A percentile compares a stretch with the other conserved stretches of the same genome.
These are phyloP conservation scores for Caenorhabditis zanzibari DNA, from an alignment of 2,888 invertebrate species.

Conservation along the genomic window DNA sequence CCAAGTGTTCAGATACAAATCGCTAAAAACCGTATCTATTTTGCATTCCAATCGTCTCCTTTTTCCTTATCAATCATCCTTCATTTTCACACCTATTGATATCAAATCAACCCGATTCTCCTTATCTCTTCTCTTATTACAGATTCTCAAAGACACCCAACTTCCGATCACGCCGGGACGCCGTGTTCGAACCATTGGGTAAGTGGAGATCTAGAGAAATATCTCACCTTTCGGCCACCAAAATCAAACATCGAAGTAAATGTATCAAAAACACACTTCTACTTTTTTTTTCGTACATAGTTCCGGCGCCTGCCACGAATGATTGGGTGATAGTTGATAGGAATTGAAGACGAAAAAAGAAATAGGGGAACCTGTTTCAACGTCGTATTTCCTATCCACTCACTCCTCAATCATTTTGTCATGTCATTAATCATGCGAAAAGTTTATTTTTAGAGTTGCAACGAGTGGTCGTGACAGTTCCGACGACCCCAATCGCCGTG, in stretches of 20 bases:
- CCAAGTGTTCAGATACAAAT: slow-evolving; percentile 10
- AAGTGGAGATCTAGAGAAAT: background rate
- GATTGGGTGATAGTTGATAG: slow-evolving; percentile 40
- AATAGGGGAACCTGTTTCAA: slow-evolving; percentile 42
- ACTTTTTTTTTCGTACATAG: slow-evolving; percentile 18
- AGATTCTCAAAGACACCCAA: slow-evolving; percentile 57
- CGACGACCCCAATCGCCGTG: slow-evolving; percentile 27
- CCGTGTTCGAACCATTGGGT: slow-evolving; percentile 58
- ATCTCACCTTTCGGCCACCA: background rate
- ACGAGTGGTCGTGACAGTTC: slow-evolving; percentile 38
- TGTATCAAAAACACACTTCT: slow-evolving; percentile 48
- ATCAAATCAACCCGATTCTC: slow-evolving; percentile 11
- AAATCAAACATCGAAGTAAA: slow-evolving; percentile 53
- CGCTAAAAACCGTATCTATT: background rate
- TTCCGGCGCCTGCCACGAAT: slow-evolving; percentile 51
- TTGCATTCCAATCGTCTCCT: background rate
- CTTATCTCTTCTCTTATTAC: slow-evolving; percentile 4
- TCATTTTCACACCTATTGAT: slow-evolving; percentile 32
- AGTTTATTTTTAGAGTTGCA: slow-evolving; percentile 57
- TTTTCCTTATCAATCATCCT: slow-evolving; percentile 21
- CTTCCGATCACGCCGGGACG: slow-evolving; percentile 58
- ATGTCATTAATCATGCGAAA: slow-evolving; percentile 28
- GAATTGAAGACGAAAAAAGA: slow-evolving; percentile 26
- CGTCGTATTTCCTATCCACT: slow-evolving; percentile 3
- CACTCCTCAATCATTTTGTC: slow-evolving; percentile 21